These are phyloP conservation scores for Esox masquinongy DNA, from an alignment of 2,797 vertebrate genomes.

Conservation along the genomic window DNA sequence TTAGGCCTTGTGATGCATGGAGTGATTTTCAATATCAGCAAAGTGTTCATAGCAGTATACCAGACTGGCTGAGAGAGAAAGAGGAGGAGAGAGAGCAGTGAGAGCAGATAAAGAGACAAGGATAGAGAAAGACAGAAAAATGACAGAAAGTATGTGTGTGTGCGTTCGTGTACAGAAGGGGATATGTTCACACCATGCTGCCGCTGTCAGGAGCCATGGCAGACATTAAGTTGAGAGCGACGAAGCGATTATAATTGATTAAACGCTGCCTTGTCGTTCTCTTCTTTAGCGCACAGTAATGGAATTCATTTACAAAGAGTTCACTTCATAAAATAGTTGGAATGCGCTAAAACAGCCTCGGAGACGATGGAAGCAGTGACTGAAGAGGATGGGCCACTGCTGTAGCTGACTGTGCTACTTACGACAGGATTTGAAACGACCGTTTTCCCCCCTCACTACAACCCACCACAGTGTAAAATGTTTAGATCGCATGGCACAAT, in stretches of 20 bases:
- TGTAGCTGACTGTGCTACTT: background rate
- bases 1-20: constrained; percentile 63
- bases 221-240: constrained; percentile 49
- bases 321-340: constrained; percentile 38
- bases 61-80: background rate
- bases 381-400: constrained; percentile 14
- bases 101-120: constrained; percentile 3
- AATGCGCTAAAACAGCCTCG: constrained; percentile 30
- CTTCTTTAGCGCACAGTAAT: constrained; percentile 51
- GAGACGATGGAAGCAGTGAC: constrained; percentile 33
- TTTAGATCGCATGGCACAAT: constrained; percentile 22
- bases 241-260: constrained; percentile 59
- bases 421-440: constrained; percentile 11
- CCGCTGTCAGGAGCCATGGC: constrained; percentile 23
- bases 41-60: constrained; percentile 55
- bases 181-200: constrained; percentile 24
- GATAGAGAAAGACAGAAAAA: constrained; percentile 1
- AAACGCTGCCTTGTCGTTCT: constrained; percentile 50
- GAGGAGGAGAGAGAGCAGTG: background rate
- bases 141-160: background rate
- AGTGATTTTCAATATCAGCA: constrained; percentile 67
- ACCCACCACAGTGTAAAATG: constrained; percentile 21
- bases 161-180: background rate
- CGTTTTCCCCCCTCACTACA: background rate
- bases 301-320: constrained; percentile 54